Conservation (phyloP, 2,888 invertebrate genomes). For the Itoplectis maculator region DNA sequence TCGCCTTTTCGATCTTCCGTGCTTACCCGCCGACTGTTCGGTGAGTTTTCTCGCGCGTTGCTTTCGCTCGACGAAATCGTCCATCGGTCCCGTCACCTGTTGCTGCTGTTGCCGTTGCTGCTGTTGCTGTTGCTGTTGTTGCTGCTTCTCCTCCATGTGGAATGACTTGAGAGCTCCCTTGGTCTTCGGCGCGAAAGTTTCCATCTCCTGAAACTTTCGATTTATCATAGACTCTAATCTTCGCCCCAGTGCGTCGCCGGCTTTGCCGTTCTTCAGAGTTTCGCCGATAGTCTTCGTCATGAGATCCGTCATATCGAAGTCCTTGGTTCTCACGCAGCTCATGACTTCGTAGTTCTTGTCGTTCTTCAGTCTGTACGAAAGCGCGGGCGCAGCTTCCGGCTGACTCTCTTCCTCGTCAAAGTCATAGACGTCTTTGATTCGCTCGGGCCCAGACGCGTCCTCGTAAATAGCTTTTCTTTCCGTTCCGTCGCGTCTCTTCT, state of each 20-base stretch:
- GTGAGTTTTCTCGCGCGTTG: slow-evolving; percentile 69
- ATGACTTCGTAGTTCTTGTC: slow-evolving; percentile 72
- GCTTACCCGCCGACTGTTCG: slow-evolving; percentile 64
- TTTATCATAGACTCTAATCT: slow-evolving; percentile 77
- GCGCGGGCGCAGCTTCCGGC: slow-evolving; percentile 72
- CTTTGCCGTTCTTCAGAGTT: slow-evolving; percentile 74
- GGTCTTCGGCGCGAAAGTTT: slow-evolving; percentile 80
- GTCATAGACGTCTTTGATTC: slow-evolving; percentile 82
- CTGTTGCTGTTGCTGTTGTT: slow-evolving; percentile 52
- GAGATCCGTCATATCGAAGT: slow-evolving; percentile 72
- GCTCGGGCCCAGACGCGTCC: slow-evolving; percentile 61
- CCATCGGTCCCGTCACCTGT: slow-evolving; percentile 78
- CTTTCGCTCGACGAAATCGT: slow-evolving; percentile 78
- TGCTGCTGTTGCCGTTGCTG: slow-evolving; percentile 49
- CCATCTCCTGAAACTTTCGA: slow-evolving; percentile 78
- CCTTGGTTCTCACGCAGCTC: slow-evolving; percentile 66
- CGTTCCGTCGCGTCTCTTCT: slow-evolving; percentile 77
- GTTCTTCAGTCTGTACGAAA: slow-evolving; percentile 79
- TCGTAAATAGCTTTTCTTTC: slow-evolving; percentile 72
- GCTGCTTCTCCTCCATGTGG: slow-evolving; percentile 75
- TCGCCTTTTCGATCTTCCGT: slow-evolving; percentile 74
- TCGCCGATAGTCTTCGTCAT: slow-evolving; percentile 76
- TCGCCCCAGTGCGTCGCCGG: slow-evolving; percentile 68
- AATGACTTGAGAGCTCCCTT: slow-evolving; percentile 79
- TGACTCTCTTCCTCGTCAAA: slow-evolving; percentile 83